Evolutionary conservation across 2,888 invertebrate species (phyloP), one percentile per base, ranked within the genome.

Genomic region (Drosophila dives): DNA sequence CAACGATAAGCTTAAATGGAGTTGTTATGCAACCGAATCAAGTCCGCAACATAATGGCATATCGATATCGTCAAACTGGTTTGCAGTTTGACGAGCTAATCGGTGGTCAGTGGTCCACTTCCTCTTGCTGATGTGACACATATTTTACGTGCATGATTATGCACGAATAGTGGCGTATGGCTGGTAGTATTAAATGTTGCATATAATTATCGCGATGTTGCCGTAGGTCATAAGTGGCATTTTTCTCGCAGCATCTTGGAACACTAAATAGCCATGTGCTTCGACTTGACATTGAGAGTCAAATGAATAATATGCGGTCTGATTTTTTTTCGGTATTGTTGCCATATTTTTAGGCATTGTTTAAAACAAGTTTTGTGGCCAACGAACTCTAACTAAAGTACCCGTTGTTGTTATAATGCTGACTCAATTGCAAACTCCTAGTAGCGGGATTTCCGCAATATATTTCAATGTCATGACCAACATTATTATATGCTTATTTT

Each of bases 241-340:
- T 75, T 72, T 75, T 45, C 54, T 72, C 40, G 59, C 54, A 38
- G 61, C 71, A 56, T 72, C 70, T 83, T 65, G 49, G 66, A 71
- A 67, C 23, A 86, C 20, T 59, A 72, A 73, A 80, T 63, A 66
- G 55, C 38, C 73, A 65, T 76, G 72, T 38, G 73, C 78, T 75
- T 69, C 70, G 80, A 77, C 81, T 83, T 89, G 90, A 87, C 90
- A 90, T 90, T 90, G 90, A 89, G 78, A 83, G 64, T 62, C 63
- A 29, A 32, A 76, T 67, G 72, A 79, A 72, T 74, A 84, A 82
- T 64, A 62, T 73, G 73, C 75, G 72, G 75, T 62, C 55, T 81
- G 59, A 72, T 80, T 2, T 20, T 42, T 45, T 15, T 75, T 40
- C 64, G 56, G 42, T 62, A 56, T 72, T 74, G 45, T 55, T 64